Evolutionary conservation across 2,888 invertebrate genomes (phyloP), one percentile per base, ranked within the genome.

Genomic region (Amblyjoppa proteus): DNA sequence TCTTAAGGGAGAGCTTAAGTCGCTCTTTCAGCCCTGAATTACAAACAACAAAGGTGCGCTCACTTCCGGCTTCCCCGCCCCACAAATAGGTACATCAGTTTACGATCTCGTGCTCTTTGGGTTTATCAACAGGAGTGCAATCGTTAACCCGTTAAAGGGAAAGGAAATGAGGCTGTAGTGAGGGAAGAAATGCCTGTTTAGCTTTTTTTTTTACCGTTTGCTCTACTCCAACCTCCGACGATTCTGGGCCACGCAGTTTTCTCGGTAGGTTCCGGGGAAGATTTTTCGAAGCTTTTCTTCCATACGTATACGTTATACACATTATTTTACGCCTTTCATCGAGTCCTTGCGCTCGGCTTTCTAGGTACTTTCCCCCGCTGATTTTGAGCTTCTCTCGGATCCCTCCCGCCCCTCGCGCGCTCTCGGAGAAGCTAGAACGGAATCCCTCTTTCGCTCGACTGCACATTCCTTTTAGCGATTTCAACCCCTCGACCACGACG

Each of bases 391-490:
- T 58, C 83, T 70, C 70, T 71, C 85, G 84, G 83, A 87, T 87
- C 83, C 83, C 79, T 77, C 83, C 80, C 81, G 77, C 87, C 82
- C 58, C 11, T 28, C 11, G 58, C 58, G 34, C 34, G 64, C 34
- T 31, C 34, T n/a, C 31, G 53, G 49, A 41, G 69, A 53, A 81
- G 56, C 71, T 83, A 38, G 53, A 28, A 66, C 13, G 28, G 28
- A 87, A 89, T 87, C 85, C 87, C 90, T 90, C 89, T 92, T 90
- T 91, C 91, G 90, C 91, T 93, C 90, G 91, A 91, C 88, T 90
- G 93, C 92, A 91, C 91, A 93, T 93, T 94, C 91, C 93, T 93
- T 93, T 93, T 93, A 93, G 91, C 90, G 91, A 93, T 93, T 92
- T 90, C 90, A 88, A 89, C 87, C 88, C 83, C 87, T 87, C 88